Evolutionary conservation across 2,797 vertebrate species (phyloP), one percentile per base, ranked within the genome.

Genomic region (Sebastes minor): DNA sequence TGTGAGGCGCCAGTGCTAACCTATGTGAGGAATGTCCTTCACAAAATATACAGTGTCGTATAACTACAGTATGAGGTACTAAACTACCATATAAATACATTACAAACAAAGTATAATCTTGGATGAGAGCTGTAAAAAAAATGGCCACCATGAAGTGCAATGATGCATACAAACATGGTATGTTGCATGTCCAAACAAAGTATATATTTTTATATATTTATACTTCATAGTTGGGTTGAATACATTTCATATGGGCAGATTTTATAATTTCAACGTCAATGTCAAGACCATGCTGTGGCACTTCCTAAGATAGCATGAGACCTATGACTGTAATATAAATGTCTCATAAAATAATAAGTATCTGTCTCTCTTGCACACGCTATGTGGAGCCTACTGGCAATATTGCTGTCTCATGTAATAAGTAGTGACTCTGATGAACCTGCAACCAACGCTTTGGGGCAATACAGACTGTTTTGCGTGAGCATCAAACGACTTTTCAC

Each of bases 261-360:
- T 74, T 52, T 16, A 13, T 57, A 18, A 28, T 30, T 2, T 33
- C 5, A 49, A 11, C 2, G 64, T 60, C 6, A 12, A 60, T 68
- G n/a, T 55, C n/a, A 73, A 5, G 10, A 71, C 49, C 5, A 16
- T 33, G 66, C 9, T n/a, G 3, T 59, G 25, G 32, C 52, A 27
- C 27, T 25, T 67, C 32, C 30, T 52, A 49, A 55, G 6, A 74
- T 53, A 8, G 64, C 74, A 82, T 20, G 60, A 71, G 60, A 81
- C n/a, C 49, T 30, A 64, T 27, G 72, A 74, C 85, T 82, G 53
- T 73, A 70, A 60, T 33, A 80, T 23, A 70, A 75, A 83, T 66
- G 81, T 64, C 80, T 87, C 68, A 85, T 91, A 16, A 90, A 86
- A 88, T 81, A 86, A 56, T 83, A 63, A 85, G 27, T 30, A 46